Base-by-base conservation (phyloP, 2,888 invertebrate genomes). In the Mythimna pallens region DNA sequence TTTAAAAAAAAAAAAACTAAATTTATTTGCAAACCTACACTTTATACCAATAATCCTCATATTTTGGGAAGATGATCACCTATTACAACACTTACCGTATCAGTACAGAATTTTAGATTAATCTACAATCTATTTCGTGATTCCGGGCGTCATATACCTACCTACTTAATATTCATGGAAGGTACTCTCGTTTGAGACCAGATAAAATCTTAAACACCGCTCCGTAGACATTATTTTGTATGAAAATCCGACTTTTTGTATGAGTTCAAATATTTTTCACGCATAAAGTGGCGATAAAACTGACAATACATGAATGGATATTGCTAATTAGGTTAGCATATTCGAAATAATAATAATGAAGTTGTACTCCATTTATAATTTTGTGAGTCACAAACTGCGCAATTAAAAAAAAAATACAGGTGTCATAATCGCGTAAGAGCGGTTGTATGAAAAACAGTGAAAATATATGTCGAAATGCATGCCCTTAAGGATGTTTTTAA, bases 101-200 rank as follows among this genome's bases (percentile, higher is more conserved):
- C 50, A 57, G 34, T 14, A 25, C 22, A 57, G 68, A 66, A 73
- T 68, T 59, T 58, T 3, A 57, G 47, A 80, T 63, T 40, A 55
- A 64, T 52, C 22, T 59, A 55, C 40, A 52, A 66, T 36, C 22
- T 30, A 64, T 8, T 50, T 55, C 22, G 34, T 14, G 10, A 64
- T 58, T 55, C 20, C 64, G 40, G 25, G 63, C 81, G 65, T 64
- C 71, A 59, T 25, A 66, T 0, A 65, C 9, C 20, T 65, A 54
- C 9, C 17, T 61, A 70, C 22, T 77, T 83, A 81, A 30, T 77
- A 84, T 85, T 81, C 84, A 59, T n/a, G 12, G 17, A 66, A n/a
- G 36, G 75, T 66, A 22, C 65, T 34, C 57, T 25, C 67, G 63
- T 73, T 80, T 52, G 36, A 63, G 47, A 63, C 80, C n/a, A 76